Evolutionary conservation across 2,797 vertebrate species (phyloP).

Genomic region (Eulemur albifrons): DNA sequence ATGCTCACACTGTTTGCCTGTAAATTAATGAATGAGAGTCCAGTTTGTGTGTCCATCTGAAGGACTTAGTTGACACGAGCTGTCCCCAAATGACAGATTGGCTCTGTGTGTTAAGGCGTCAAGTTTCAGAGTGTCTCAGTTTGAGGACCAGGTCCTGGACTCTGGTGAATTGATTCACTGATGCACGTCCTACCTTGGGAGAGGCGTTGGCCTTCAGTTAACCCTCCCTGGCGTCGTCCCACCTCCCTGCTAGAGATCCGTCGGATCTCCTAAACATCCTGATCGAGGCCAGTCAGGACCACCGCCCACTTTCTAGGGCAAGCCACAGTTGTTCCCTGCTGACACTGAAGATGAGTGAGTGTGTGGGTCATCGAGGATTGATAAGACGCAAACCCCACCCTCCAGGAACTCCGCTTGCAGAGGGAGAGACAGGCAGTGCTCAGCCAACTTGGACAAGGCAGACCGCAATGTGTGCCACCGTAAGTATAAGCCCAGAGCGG

Average conservation of each 20-base stretch:
- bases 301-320: neutral
- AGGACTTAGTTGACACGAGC: neutral
- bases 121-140: neutral
- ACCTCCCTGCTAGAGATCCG: neutral
- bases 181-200: neutral
- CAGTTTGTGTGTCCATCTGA: neutral
- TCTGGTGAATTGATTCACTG: neutral
- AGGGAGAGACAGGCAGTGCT: neutral
- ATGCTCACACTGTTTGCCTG: neutral
- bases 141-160: neutral
- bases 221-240: neutral
- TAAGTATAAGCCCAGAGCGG: neutral
- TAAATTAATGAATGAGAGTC: neutral
- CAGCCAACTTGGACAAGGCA: neutral
- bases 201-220: neutral
- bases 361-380: neutral
- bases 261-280: neutral
- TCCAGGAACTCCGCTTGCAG: neutral
- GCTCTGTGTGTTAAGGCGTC: neutral
- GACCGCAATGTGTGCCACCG: neutral
- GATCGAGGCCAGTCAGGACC: neutral
- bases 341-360: neutral
- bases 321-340: neutral
- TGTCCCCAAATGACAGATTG: neutral
- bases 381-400: neutral